These are phyloP conservation scores for Eupsilia transversa DNA, from an alignment of 2,888 invertebrate genomes.

Conservation along the genomic window DNA sequence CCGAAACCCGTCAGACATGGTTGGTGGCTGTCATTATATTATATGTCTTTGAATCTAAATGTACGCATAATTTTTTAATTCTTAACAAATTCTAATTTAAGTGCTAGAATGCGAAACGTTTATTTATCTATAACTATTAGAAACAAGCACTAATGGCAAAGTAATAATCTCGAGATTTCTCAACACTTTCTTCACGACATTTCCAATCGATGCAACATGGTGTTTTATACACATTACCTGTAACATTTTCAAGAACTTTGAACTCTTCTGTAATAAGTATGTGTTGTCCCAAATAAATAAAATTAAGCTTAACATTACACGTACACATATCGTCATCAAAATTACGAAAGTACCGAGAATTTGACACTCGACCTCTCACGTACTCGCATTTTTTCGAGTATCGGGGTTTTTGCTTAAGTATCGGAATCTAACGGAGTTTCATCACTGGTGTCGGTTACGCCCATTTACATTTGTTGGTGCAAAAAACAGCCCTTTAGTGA, in stretches of 20 bases:
- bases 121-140: slow-evolving; percentile 26
- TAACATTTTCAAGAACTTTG: slow-evolving; percentile 35
- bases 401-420: slow-evolving; percentile 29
- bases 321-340: slow-evolving; percentile 26
- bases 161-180: slow-evolving; percentile 39
- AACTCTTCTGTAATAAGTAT: slow-evolving; percentile 29
- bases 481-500: slow-evolving; percentile 50
- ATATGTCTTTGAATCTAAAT: neutral
- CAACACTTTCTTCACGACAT: slow-evolving; percentile 41
- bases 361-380: slow-evolving; percentile 54
- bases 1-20: neutral
- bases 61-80: neutral
- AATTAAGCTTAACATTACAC: slow-evolving; percentile 32
- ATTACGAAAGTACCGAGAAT: slow-evolving; percentile 37
- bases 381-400: slow-evolving; percentile 28
- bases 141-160: slow-evolving; percentile 28
- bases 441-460: slow-evolving; percentile 33
- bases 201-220: slow-evolving; percentile 17
- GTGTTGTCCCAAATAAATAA: slow-evolving; percentile 39
- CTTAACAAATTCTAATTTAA: neutral
- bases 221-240: slow-evolving; percentile 10
- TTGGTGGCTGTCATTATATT: neutral
- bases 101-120: neutral
- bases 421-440: slow-evolving; percentile 36
- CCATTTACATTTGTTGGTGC: slow-evolving; percentile 38